Percentiles rank a stretch among this genome's conserved stretches.
Evolutionary conservation across 1,140 invertebrate species (phyloP).

Genomic region (Megathymus violae): DNA sequence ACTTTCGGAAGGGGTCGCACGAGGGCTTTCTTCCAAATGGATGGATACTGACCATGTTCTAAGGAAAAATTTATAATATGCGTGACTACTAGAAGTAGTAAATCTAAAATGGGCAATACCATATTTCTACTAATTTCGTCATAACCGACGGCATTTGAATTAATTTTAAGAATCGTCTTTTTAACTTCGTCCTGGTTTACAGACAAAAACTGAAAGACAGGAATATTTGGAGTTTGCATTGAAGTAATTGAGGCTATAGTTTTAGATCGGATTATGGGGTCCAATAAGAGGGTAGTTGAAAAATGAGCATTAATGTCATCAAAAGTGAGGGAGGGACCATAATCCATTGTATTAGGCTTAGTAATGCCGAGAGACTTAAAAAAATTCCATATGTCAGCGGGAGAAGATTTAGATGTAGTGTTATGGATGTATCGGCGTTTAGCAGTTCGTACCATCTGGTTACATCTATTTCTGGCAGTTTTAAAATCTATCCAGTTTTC

Average conservation of each 20-base stretch:
- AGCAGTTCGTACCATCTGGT: too few relatives aligned
- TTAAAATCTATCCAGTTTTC: neutral
- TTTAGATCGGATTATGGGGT: too few relatives aligned
- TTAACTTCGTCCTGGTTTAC: constrained; percentile 3
- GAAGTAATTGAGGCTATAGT: neutral
- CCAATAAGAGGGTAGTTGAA: too few relatives aligned
- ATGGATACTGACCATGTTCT: constrained; percentile 1
- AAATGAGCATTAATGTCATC: too few relatives aligned
- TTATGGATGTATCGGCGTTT: neutral
- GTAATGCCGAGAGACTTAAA: neutral
- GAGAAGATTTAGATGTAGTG: neutral
- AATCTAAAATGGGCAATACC: neutral
- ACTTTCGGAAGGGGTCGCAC: constrained; percentile 29
- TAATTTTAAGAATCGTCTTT: constrained; percentile 5
- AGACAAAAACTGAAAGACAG: neutral
- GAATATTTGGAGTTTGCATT: neutral
- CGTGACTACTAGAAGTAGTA: constrained; percentile 1
- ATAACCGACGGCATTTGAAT: constrained; percentile 14
- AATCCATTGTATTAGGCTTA: neutral
- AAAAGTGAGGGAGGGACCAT: neutral
- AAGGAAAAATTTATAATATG: constrained; percentile 24
- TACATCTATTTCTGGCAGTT: too few relatives aligned
- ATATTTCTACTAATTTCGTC: constrained; percentile 17
- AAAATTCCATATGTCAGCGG: neutral
- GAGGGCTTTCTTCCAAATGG: constrained; percentile 20